These are phyloP conservation scores for Timandra comae DNA, from an alignment of 2,888 invertebrate genomes.

Conservation along the genomic window DNA sequence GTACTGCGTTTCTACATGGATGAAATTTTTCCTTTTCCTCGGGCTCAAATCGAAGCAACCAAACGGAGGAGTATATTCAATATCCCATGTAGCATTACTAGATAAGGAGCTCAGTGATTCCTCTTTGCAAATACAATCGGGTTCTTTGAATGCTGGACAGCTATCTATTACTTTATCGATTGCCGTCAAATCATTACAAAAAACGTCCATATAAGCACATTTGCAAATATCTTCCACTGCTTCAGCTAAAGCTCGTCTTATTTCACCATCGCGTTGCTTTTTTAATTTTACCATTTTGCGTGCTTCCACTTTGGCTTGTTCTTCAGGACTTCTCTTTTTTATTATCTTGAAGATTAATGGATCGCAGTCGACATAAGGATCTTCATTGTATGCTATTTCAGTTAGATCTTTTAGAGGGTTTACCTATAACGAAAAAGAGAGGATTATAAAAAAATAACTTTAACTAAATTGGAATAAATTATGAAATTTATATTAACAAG, in stretches of 20 bases:
- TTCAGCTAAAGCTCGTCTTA: slow-evolving; percentile 66
- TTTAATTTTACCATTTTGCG: slow-evolving; percentile 73
- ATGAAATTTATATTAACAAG: no score
- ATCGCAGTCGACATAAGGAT: slow-evolving; percentile 82
- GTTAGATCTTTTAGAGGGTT: slow-evolving; percentile 80
- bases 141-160: slow-evolving; percentile 65
- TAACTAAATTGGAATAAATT: no score
- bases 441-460: no score
- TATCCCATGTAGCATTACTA: slow-evolving; percentile 81
- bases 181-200: slow-evolving; percentile 61
- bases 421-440: no score
- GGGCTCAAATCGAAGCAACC: slow-evolving; percentile 79
- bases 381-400: slow-evolving; percentile 75
- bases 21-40: slow-evolving; percentile 60
- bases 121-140: slow-evolving; percentile 56
- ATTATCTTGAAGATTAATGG: slow-evolving; percentile 82
- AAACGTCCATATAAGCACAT: slow-evolving; percentile 71
- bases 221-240: slow-evolving; percentile 65
- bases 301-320: slow-evolving; percentile 72
- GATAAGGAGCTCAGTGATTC: slow-evolving; percentile 64
- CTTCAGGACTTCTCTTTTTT: slow-evolving; percentile 75
- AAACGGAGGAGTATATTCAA: slow-evolving; percentile 83
- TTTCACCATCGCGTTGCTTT: slow-evolving; percentile 71
- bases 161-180: slow-evolving; percentile 64
- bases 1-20: slow-evolving; percentile 80